phyloP scores from a whole-genome alignment of 2,888 invertebrate genomes.

The Meteorus cinctellus region DNA sequence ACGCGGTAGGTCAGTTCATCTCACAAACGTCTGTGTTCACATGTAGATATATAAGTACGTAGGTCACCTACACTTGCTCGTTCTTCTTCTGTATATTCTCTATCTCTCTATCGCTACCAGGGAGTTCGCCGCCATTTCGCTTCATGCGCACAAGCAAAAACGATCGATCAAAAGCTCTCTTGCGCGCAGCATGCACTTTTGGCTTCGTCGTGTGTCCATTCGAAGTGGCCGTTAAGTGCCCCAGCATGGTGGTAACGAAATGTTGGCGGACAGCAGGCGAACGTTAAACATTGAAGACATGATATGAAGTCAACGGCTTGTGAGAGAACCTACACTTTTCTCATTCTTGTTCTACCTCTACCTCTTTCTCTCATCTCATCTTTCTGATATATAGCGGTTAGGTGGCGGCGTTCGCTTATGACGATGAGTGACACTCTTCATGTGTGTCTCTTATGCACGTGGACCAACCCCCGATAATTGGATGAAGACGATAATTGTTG shows the following conservation, averaged over 20 bases:
- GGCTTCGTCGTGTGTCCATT: background rate
- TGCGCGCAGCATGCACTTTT: conserved; percentile 2
- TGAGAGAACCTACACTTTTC: conserved; percentile 15
- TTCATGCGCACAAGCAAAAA: conserved; percentile 14
- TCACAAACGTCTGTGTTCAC: background rate
- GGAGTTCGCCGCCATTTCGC: background rate
- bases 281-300: conserved; percentile 54
- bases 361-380: background rate
- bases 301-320: conserved; percentile 50
- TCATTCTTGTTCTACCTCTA: background rate
- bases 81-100: background rate
- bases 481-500: conserved; percentile 50
- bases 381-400: conserved; percentile 1
- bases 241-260: conserved; percentile 5
- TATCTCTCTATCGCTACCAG: background rate
- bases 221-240: conserved; percentile 22
- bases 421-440: conserved; percentile 14
- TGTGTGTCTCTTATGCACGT: conserved; percentile 3
- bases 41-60: background rate
- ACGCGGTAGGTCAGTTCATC: conserved; percentile 10
- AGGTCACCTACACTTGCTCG: background rate
- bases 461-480: conserved; percentile 49
- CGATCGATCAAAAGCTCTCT: conserved; percentile 33
- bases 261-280: conserved; percentile 32
- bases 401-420: conserved; percentile 16